Evolutionary conservation across 1,140 invertebrate genomes (phyloP).

Genomic region (Polyergus mexicanus): DNA sequence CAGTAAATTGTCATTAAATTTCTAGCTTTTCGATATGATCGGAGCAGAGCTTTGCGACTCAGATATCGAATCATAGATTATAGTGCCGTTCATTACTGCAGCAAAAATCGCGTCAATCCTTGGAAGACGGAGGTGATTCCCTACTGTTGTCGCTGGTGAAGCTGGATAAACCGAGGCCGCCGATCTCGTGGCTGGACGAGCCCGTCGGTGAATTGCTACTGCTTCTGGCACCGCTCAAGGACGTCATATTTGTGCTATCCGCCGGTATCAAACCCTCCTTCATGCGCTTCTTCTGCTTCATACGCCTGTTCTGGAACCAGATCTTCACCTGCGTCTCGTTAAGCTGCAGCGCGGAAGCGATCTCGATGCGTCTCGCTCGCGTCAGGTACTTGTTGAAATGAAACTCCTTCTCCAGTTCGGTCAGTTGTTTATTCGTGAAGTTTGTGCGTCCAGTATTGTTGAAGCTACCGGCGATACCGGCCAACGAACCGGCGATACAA

Average conservation of each 20-base stretch:
- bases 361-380: constrained; percentile 97
- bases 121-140: constrained; percentile 81
- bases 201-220: constrained; percentile 86
- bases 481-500: constrained; percentile 78
- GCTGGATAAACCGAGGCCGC: constrained; percentile 74
- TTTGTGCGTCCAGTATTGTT: constrained; percentile 97
- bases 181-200: constrained; percentile 78
- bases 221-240: constrained; percentile 81
- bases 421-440: constrained; percentile 99
- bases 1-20: constrained; percentile 42
- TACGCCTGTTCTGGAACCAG: constrained; percentile 97
- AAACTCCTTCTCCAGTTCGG: constrained; percentile 99
- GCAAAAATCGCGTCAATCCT: constrained; percentile 80
- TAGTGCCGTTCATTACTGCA: constrained; percentile 68
- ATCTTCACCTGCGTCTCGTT: constrained; percentile 96
- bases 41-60: not conserved
- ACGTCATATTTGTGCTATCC: constrained; percentile 83
- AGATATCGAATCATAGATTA: constrained; percentile 52
- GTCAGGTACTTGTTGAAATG: constrained; percentile 99
- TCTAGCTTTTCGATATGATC: not conserved
- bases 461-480: constrained; percentile 84
- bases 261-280: constrained; percentile 94
- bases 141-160: constrained; percentile 83
- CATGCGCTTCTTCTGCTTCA: constrained; percentile 98
- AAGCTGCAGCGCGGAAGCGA: constrained; percentile 97